Base-by-base conservation (phyloP, 1,140 invertebrate species). In the Heliothis subflexa region DNA sequence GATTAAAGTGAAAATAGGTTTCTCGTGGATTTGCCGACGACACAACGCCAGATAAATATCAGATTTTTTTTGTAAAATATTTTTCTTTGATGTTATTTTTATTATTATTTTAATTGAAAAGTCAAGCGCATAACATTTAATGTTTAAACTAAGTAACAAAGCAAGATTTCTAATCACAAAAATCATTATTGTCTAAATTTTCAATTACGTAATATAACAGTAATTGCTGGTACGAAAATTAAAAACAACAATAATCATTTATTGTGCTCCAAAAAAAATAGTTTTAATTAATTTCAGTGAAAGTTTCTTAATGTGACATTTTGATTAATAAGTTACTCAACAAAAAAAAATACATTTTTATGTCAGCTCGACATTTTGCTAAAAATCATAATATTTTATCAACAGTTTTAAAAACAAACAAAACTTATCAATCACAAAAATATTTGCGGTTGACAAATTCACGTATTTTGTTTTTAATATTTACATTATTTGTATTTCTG, bases 361-460 rank as follows among this genome's bases (percentile, higher is more conserved):
- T 45, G 5, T 40, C 10, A 0, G n/a, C 10, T 62, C 12, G 25
- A 25, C 21, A 25, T 25, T 62, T 62, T 16, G 11, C 3, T 5
- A 45, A 62, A 45, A 16, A 61, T n/a, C 33, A 61, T 40, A 40
- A 3, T 7, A 45, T 62, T 28, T 28, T 14, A 40, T 16, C 16
- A 1, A 3, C 16, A 45, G 40, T 11, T 16, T 3, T 45, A 13
- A 45, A 62, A 13, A 59, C 55, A 59, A 59, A 59, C 55, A 59
- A 45, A 62, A 62, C 13, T 33, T 62, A 62, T 62, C 61, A 62
- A 62, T 62, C 61, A 62, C 14, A 9, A 3, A 10, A 45, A 62
- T 28, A 16, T 62, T n/a, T 62, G 33, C 10, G n/a, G 28, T n/a
- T 62, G 61, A 62, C 28, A 62, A 62, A 62, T 62, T 62, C 61